Base-by-base conservation (phyloP, 2,113 vertebrate species). In the Leptocoma aspasia region DNA sequence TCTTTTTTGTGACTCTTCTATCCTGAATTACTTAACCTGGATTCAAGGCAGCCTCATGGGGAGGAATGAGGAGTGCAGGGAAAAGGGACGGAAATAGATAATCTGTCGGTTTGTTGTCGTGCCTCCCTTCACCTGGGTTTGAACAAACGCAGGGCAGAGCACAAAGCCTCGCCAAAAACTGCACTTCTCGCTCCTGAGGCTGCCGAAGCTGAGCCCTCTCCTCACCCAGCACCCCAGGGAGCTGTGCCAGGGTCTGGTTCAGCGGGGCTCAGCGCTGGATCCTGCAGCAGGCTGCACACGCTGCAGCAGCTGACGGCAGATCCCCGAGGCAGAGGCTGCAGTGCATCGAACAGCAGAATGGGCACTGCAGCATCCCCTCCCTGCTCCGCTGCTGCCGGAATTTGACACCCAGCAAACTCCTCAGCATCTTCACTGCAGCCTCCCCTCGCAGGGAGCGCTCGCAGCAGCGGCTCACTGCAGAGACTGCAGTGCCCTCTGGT, bases 201-300 rank as follows among this genome's bases (percentile, higher is more conserved):
- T 89, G 44, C 53, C 27, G 8, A 73, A 16, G 18, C 24, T 13
- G 59, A 44, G 3, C 21, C n/a, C 22, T 52, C 3, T 90, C 9
- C 57, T 30, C 59, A 19, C 39, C 47, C 42, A 21, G 14, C 0
- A 7, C 7, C 41, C 28, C 7, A 1, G 17, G 19, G 23, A 31
- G 15, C 16, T 3, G 19, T 0, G 1, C 10, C 42, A 0, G 5
- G 21, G 8, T 21, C n/a, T 37, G 54, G 53, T 14, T 82, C 27
- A 19, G 2, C 41, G 35, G 45, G 44, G 47, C 69, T 90, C 39
- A 27, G 57, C 0, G 0, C n/a, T 4, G 6, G 20, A 53, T 91
- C 53, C 78, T 71, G 80, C 70, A 78, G 88, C 80, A 72, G 17
- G 37, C 31, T 8, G 50, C 13, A 6, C 24, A 17, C 3, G 6